phyloP scores from a whole-genome alignment of 1,140 invertebrate genomes.

The Gyrodactylus salaris region DNA sequence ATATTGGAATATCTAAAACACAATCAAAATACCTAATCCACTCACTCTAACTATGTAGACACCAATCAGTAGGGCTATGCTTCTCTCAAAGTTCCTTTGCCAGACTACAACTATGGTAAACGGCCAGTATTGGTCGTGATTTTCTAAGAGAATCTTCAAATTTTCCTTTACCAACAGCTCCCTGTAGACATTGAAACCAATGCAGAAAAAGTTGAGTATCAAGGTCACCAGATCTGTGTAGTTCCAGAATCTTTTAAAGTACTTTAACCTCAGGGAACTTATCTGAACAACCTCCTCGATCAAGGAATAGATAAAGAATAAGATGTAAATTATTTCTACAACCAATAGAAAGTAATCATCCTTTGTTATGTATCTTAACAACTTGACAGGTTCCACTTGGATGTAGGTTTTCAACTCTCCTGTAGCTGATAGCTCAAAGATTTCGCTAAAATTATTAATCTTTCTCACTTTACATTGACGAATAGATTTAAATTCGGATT shows the following conservation, averaged over 20 bases:
- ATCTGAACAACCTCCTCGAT: not conserved
- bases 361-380: not conserved
- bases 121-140: not conserved
- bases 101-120: not conserved
- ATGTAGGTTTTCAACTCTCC: not conserved
- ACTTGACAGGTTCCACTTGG: not conserved
- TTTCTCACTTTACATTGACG: slow-evolving; percentile 16
- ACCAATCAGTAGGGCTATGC: not conserved
- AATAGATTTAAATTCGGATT: slow-evolving; percentile 40
- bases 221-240: not conserved
- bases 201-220: not conserved
- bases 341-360: not conserved
- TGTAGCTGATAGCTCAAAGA: not conserved
- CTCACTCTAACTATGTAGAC: not conserved
- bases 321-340: not conserved
- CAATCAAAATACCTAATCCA: not conserved
- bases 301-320: not conserved
- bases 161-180: not conserved
- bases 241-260: not conserved
- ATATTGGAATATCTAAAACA: not conserved
- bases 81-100: not conserved
- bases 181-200: not conserved
- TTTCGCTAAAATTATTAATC: not conserved
- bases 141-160: not conserved
- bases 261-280: not conserved